These are phyloP conservation scores for Aegotheles bennettii DNA, from an alignment of 2,113 vertebrate species.

Conservation along the genomic window DNA sequence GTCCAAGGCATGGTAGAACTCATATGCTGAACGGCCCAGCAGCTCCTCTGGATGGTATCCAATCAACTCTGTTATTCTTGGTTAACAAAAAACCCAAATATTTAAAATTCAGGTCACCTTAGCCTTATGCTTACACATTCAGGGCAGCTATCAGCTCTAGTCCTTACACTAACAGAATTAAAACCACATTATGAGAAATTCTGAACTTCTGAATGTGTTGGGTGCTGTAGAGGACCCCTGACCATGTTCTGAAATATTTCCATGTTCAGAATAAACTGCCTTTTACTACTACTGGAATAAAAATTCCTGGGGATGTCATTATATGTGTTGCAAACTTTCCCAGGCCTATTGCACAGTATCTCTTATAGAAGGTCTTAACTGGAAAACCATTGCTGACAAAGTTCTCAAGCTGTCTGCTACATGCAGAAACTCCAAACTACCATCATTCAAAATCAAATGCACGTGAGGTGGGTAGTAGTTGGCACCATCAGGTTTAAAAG, in stretches of 20 bases:
- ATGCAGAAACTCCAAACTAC: not conserved
- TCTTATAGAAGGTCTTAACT: not conserved
- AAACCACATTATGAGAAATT: not conserved
- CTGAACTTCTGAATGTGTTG: not conserved
- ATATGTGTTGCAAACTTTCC: not conserved
- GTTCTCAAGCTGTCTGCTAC: not conserved
- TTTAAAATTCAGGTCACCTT: not conserved
- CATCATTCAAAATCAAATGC: not conserved
- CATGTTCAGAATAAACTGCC: not conserved
- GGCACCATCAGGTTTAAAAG: not conserved
- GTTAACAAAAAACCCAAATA: not conserved
- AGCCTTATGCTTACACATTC: not conserved
- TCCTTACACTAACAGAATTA: not conserved
- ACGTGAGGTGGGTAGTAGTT: not conserved
- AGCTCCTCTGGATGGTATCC: constrained; percentile 89
- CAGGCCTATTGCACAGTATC: not conserved
- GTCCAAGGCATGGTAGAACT: constrained; percentile 91
- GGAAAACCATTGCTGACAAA: not conserved
- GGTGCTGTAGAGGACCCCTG: not conserved
- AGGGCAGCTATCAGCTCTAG: not conserved
- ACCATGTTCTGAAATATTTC: not conserved
- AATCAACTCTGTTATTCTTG: constrained; percentile 85
- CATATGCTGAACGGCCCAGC: constrained; percentile 87
- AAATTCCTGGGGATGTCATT: not conserved
- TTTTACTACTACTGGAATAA: not conserved